Evolutionary conservation across 2,888 invertebrate species (phyloP).

Genomic region (Fabriciana adippe): DNA sequence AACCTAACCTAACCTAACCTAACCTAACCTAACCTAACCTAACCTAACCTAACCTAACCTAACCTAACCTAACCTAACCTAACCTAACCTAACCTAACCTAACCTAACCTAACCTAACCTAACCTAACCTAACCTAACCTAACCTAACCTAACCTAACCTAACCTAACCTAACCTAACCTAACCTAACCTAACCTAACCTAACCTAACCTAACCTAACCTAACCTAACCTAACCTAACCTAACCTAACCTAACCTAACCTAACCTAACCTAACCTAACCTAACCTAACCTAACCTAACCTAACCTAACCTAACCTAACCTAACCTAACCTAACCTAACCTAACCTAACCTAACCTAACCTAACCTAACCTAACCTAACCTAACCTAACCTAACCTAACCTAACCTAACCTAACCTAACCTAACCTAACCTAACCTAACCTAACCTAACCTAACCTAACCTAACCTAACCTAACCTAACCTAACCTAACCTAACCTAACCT

Average conservation of each 20-base stretch:
- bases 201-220: not conserved
- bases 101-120: slow-evolving; percentile 46
- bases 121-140: slow-evolving; percentile 43
- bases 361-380: no score
- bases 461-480: no score
- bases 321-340: slow-evolving; percentile 32
- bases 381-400: no score
- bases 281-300: no score
- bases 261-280: not conserved
- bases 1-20: slow-evolving; percentile 9
- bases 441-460: no score
- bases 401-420: no score
- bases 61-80: slow-evolving; percentile 30
- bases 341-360: no score
- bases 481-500: no score
- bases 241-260: slow-evolving; percentile 1
- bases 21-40: slow-evolving; percentile 9
- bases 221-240: slow-evolving; percentile 2
- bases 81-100: slow-evolving; percentile 46
- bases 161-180: not conserved
- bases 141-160: slow-evolving; percentile 32
- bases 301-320: slow-evolving; percentile 19
- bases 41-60: slow-evolving; percentile 16
- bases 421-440: no score
- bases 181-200: not conserved